These are phyloP conservation scores for Drosophila histrio DNA, from an alignment of 2,888 invertebrate species.

Conservation along the genomic window DNA sequence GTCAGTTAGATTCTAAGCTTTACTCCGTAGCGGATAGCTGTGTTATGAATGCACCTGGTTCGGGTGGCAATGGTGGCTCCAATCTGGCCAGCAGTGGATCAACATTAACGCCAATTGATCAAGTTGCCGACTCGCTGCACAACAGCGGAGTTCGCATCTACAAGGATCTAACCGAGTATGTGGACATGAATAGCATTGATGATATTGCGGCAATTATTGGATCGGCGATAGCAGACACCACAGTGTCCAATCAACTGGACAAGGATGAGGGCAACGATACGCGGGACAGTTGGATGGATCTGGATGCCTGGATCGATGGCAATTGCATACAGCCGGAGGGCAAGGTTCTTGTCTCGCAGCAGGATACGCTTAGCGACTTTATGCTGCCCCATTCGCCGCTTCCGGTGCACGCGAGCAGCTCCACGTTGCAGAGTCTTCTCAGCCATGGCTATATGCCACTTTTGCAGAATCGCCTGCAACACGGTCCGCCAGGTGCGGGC, in stretches of 20 bases:
- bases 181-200: slow-evolving; percentile 90
- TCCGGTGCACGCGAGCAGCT: slow-evolving; percentile 87
- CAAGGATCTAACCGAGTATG: slow-evolving; percentile 84
- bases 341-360: slow-evolving; percentile 87
- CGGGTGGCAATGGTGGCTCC: slow-evolving; percentile 32
- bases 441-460: slow-evolving; percentile 93
- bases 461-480: slow-evolving; percentile 91
- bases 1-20: slow-evolving; percentile 85
- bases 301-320: slow-evolving; percentile 94
- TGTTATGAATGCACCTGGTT: slow-evolving; percentile 70
- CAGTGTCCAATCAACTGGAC: slow-evolving; percentile 89
- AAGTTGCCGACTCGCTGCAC: slow-evolving; percentile 87
- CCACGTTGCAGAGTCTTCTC: slow-evolving; percentile 90
- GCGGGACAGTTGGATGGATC: slow-evolving; percentile 94
- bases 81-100: slow-evolving; percentile 60
- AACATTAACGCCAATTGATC: slow-evolving; percentile 78
- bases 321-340: slow-evolving; percentile 90
- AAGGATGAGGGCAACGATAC: slow-evolving; percentile 90
- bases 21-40: slow-evolving; percentile 85
- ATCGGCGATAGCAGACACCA: slow-evolving; percentile 94
- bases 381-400: slow-evolving; percentile 88
- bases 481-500: slow-evolving; percentile 86
- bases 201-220: slow-evolving; percentile 95
- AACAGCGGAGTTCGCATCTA: slow-evolving; percentile 84
- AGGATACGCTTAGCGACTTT: slow-evolving; percentile 88